Evolutionary conservation across 2,113 vertebrate species (phyloP).

Genomic region (Coregonus clupeaformis): DNA sequence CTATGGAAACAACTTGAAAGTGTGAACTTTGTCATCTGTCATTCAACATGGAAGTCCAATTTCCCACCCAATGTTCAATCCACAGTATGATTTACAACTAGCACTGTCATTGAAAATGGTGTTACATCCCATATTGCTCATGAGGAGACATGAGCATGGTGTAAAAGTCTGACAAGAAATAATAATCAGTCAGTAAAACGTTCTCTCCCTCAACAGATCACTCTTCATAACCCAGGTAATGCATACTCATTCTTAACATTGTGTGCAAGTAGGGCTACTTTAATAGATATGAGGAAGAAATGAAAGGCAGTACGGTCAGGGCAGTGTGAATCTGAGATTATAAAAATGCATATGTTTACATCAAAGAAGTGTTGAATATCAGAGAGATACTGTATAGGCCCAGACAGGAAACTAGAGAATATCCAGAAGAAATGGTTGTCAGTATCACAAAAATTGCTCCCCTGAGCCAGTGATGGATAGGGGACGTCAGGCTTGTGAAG

Average conservation of each 20-base stretch:
- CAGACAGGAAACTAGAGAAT: neutral
- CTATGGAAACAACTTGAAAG: constrained; percentile 47
- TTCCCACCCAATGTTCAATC: constrained; percentile 28
- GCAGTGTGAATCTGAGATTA: constrained; percentile 25
- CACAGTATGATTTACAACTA: constrained; percentile 38
- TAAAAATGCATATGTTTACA: constrained; percentile 16
- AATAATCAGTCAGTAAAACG: constrained; percentile 28
- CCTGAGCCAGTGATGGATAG: constrained; percentile 63
- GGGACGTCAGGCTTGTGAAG: constrained; percentile 61
- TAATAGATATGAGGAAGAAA: constrained; percentile 18
- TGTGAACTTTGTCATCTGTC: constrained; percentile 40
- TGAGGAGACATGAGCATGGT: constrained; percentile 39
- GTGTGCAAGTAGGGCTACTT: constrained; percentile 25
- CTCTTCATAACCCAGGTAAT: constrained; percentile 55
- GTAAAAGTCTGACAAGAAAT: constrained; percentile 45
- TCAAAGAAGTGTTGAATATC: constrained; percentile 29
- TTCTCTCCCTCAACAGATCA: constrained; percentile 31
- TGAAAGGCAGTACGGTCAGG: constrained; percentile 39
- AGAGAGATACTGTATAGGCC: constrained; percentile 1
- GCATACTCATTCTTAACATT: constrained; percentile 49
- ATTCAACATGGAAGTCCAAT: constrained; percentile 37
- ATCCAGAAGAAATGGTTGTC: constrained; percentile 54
- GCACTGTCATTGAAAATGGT: constrained; percentile 39
- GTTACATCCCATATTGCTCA: constrained; percentile 52
- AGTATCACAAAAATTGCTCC: constrained; percentile 63